A percentile compares a stretch with the other conserved stretches of the same genome.
phyloP scores from a whole-genome alignment of 1,140 invertebrate species.

The Scaptodrosophila lebanonensis region DNA sequence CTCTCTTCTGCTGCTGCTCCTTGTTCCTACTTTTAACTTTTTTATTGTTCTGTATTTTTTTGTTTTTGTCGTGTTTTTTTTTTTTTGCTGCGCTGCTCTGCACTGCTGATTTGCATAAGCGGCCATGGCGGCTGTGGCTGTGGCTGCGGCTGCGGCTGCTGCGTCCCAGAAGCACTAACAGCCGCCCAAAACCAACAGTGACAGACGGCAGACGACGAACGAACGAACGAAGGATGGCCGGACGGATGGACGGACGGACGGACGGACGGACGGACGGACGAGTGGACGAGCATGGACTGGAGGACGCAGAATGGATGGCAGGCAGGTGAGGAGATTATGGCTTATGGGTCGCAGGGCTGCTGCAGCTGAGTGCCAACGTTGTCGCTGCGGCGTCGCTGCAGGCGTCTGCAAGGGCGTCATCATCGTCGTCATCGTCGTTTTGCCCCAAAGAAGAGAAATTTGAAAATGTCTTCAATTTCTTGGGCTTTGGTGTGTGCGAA shows the following conservation, averaged over 20 bases:
- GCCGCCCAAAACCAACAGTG: too few relatives aligned
- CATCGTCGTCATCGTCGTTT: background rate
- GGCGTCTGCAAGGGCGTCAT: slow-evolving; percentile 24
- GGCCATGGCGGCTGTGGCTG: slow-evolving; percentile 18
- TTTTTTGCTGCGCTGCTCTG: slow-evolving; percentile 27
- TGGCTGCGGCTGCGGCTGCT: slow-evolving; percentile 5
- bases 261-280: too few relatives aligned
- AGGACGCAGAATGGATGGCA: background rate
- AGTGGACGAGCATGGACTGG: background rate
- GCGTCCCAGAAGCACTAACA: slow-evolving; percentile 60
- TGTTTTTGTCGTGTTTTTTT: background rate
- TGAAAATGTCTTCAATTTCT: slow-evolving; percentile 74
- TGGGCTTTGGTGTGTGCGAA: slow-evolving; percentile 50
- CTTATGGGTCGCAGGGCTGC: slow-evolving; percentile 30
- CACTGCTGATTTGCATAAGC: slow-evolving; percentile 71
- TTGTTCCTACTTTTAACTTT: slow-evolving; percentile 74
- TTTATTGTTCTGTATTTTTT: slow-evolving; percentile 69
- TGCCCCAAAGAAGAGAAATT: slow-evolving; percentile 71
- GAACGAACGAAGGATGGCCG: slow-evolving; percentile 5
- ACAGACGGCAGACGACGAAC: slow-evolving; percentile 4
- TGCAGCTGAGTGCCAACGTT: slow-evolving; percentile 64
- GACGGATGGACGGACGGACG: background rate
- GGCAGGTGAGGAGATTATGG: slow-evolving; percentile 42
- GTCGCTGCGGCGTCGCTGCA: slow-evolving; percentile 33
- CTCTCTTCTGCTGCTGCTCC: slow-evolving; percentile 29